A percentile compares a stretch with the other conserved stretches of the same genome.
Evolutionary conservation across 2,797 vertebrate species (phyloP).

Genomic region (Squalus acanthias): DNA sequence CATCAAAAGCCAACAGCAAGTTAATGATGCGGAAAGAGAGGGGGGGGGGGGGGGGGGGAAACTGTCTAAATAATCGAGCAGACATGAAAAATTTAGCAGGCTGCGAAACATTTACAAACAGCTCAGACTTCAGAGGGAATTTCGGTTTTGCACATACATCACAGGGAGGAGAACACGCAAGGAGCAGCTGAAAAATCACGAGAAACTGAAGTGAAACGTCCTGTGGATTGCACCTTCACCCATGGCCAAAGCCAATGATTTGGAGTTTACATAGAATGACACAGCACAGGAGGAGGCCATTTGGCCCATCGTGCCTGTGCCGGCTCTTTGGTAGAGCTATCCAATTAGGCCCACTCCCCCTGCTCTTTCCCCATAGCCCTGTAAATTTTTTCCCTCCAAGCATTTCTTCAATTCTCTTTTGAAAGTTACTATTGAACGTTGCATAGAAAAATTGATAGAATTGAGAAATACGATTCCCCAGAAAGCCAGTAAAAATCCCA

Average conservation of each 20-base stretch:
- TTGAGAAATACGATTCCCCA: background rate
- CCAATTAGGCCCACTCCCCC: too few species aligned
- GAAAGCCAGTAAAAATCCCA: background rate
- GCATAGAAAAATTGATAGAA: background rate
- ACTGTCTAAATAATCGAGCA: background rate
- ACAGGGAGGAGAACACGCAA: background rate
- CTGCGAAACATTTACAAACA: background rate
- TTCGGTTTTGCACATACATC: background rate
- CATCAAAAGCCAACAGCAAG: slow-evolving; percentile 21
- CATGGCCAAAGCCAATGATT: background rate
- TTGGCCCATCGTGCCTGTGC: background rate
- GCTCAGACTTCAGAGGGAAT: background rate
- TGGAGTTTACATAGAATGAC: background rate
- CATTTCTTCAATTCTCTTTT: background rate
- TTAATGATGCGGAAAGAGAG: background rate
- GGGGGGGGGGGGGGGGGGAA: background rate
- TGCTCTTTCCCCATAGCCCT: too few species aligned
- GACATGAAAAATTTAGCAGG: background rate
- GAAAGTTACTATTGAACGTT: background rate
- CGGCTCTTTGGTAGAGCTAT: too few species aligned
- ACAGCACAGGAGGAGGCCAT: background rate
- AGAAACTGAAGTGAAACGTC: background rate
- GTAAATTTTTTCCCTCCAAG: background rate
- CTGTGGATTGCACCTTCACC: background rate
- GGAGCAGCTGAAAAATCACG: background rate